Base-by-base conservation (phyloP, 1,140 invertebrate species). In the Anastrepha obliqua region DNA sequence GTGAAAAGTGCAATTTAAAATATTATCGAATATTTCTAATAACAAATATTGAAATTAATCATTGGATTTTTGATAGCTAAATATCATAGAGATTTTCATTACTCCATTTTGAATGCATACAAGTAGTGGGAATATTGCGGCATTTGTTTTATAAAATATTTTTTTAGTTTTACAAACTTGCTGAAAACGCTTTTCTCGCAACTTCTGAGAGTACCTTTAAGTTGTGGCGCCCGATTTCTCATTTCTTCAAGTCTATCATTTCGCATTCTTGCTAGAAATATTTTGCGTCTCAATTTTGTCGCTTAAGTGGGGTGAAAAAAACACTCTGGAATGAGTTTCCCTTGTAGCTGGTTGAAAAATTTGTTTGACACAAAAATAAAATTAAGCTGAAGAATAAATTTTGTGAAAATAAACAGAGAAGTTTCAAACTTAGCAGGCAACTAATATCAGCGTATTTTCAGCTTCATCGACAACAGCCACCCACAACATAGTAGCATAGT, bases 391-490 rank as follows among this genome's bases (percentile, higher is more conserved):
- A 81, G 44, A 81, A 58, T 81, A 81, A 81, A 81, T 81, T 81
- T 81, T n/a, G 6, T n/a, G 44, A 17, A 81, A 55, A 81, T 81
- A 55, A 81, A 47, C 74, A 29, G 74, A n/a, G 74, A 55, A 58
- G 55, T 55, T 81, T 81, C 47, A 42, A 81, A 81, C 74, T 81
- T 81, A 55, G 17, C 47, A 81, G 74, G 47, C 74, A 81, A 58
- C 74, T 81, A 81, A 81, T 81, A 55, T 81, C 74, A 81, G 20
- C 17, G 74, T 81, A 42, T 81, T 81, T 81, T 81, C 74, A 81
- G 51, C 47, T 29, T 47, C 74, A 81, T 29, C n/a, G 74, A 55
- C 51, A 81, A 55, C 74, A 81, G 47, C 17, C 51, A 81, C 8
- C 74, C 47, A 11, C 44, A 8, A 15, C 42, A 55, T 55, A 55